phyloP scores from a whole-genome alignment of 1,140 invertebrate genomes.

The Chionoecetes opilio region DNA sequence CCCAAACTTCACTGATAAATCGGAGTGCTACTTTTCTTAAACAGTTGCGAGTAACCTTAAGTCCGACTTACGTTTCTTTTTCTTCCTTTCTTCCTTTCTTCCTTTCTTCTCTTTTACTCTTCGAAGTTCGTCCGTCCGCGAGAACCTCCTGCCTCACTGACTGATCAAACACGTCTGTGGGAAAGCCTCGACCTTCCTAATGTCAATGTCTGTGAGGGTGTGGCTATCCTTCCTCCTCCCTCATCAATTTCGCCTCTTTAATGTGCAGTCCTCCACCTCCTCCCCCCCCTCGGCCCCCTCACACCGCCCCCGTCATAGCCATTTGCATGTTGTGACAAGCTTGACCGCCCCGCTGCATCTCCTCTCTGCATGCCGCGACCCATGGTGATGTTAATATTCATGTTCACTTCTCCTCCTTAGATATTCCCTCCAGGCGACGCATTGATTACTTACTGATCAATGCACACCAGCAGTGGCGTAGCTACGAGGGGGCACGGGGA shows the following conservation, averaged over 20 bases:
- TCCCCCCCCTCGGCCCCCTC: not conserved
- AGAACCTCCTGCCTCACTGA: not conserved
- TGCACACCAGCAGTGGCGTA: no score
- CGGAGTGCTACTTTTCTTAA: no score
- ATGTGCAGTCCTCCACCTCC: not conserved
- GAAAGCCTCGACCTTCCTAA: not conserved
- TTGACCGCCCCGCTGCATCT: not conserved
- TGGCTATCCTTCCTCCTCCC: not conserved
- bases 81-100: no score
- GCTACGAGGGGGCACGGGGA: no score
- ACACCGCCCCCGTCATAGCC: not conserved
- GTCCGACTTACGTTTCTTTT: no score
- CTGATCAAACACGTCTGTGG: not conserved
- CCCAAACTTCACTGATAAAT: no score
- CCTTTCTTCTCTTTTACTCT: no score
- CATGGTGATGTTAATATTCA: not conserved
- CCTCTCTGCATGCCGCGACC: not conserved
- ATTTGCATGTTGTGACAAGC: slow-evolving; percentile 6
- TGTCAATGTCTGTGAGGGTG: slow-evolving; percentile 9
- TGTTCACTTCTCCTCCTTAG: not conserved
- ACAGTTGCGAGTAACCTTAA: no score
- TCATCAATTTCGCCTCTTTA: not conserved
- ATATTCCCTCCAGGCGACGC: not conserved
- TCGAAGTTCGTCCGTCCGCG: no score
- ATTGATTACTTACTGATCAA: not conserved